phyloP scores from a whole-genome alignment of 2,797 vertebrate genomes.

The Sebastiscus albofasciatus region DNA sequence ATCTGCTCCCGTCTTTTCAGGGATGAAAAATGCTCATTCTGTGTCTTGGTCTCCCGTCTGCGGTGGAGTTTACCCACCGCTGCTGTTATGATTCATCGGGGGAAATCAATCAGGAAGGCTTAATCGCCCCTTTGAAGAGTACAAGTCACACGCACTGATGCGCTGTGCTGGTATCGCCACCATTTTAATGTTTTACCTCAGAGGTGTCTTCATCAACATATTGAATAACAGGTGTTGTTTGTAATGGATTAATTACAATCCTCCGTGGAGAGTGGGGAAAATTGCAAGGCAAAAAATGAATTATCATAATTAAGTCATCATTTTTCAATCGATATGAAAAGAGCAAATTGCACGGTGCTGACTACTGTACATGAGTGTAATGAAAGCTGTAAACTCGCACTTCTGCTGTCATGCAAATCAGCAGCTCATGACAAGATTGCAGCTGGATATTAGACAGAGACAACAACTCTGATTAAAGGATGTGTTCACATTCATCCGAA shows the following conservation, averaged over 20 bases:
- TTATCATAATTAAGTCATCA: constrained; percentile 73
- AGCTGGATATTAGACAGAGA: not conserved
- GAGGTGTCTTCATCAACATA: constrained; percentile 68
- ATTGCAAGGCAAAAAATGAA: constrained; percentile 45
- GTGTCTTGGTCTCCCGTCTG: constrained; percentile 11
- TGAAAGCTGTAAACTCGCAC: constrained; percentile 10
- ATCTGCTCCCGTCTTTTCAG: not conserved
- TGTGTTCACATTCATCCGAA: not conserved
- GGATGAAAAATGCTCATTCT: constrained; percentile 20
- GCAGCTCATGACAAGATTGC: not conserved
- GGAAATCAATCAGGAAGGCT: constrained; percentile 65
- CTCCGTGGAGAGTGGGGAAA: constrained; percentile 25
- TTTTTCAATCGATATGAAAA: constrained; percentile 66
- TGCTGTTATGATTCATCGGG: constrained; percentile 56
- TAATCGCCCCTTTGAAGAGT: constrained; percentile 56
- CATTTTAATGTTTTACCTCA: constrained; percentile 40
- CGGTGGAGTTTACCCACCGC: constrained; percentile 30
- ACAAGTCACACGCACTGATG: constrained; percentile 44
- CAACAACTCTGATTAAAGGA: not conserved
- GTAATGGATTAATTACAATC: constrained; percentile 74
- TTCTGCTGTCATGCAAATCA: constrained; percentile 16
- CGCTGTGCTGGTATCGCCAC: constrained; percentile 27
- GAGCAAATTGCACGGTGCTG: constrained; percentile 10
- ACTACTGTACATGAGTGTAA: not conserved
- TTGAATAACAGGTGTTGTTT: constrained; percentile 73